A percentile compares a stretch with the other conserved stretches of the same genome.
phyloP scores from a whole-genome alignment of 2,888 invertebrate genomes.

The Leucoptera coffeella region DNA sequence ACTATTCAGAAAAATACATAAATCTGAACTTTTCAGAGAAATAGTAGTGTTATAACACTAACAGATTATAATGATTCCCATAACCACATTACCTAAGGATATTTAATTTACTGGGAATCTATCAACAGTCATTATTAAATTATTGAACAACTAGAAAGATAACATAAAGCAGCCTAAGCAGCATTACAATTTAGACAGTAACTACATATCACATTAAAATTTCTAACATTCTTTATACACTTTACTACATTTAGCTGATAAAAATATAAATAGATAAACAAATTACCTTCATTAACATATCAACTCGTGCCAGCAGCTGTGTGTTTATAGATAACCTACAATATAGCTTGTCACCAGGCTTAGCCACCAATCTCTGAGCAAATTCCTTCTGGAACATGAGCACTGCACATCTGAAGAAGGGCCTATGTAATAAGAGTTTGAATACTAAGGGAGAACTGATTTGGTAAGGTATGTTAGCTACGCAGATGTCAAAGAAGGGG shows the following conservation, averaged over 20 bases:
- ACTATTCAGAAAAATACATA: too few species aligned
- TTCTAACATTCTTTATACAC: background rate
- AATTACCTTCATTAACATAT: slow-evolving; percentile 90
- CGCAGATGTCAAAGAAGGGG: slow-evolving; percentile 96
- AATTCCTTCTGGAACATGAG: slow-evolving; percentile 99
- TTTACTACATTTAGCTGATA: background rate
- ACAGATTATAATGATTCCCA: too few species aligned
- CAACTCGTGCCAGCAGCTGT: slow-evolving; percentile 90
- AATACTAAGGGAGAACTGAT: slow-evolving; percentile 96
- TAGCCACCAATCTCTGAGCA: slow-evolving; percentile 92
- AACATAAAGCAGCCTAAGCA: too few species aligned
- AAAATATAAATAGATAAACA: background rate
- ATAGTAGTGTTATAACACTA: too few species aligned
- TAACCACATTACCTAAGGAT: too few species aligned
- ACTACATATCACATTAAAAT: too few species aligned
- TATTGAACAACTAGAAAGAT: too few species aligned
- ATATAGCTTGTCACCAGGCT: slow-evolving; percentile 95
- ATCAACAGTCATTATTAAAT: too few species aligned
- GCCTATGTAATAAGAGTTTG: slow-evolving; percentile 83
- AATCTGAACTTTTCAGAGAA: too few species aligned
- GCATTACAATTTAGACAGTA: too few species aligned
- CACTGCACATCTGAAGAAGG: slow-evolving; percentile 87
- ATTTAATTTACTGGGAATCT: too few species aligned
- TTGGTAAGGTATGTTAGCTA: slow-evolving; percentile 98
- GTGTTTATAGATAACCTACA: slow-evolving; percentile 95